phyloP scores from a whole-genome alignment of 2,888 invertebrate species.

The Aethes cnicana region DNA sequence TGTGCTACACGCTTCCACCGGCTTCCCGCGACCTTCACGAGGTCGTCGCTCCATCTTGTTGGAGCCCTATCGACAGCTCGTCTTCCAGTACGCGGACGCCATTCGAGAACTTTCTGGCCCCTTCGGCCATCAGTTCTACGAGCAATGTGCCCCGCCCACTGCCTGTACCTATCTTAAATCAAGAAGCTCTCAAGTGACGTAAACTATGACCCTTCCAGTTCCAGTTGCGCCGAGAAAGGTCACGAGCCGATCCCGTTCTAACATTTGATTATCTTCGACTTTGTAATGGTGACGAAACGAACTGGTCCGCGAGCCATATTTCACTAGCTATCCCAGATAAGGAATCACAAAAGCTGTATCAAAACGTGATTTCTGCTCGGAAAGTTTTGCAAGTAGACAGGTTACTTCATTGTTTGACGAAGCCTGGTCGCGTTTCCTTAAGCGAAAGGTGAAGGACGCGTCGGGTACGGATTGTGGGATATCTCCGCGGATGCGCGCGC shows the following conservation, averaged over 20 bases:
- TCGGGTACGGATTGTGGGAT: conserved; percentile 53
- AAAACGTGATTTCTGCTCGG: conserved; percentile 58
- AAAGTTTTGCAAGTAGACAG: conserved; percentile 68
- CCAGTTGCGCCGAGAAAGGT: conserved; percentile 27
- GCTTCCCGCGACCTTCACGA: no score
- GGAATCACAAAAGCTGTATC: conserved; percentile 68
- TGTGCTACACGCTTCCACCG: no score
- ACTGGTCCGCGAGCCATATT: conserved; percentile 68
- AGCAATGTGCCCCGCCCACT: no score
- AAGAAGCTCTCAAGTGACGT: conserved; percentile 24
- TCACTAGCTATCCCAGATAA: conserved; percentile 67
- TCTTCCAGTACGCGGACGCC: no score
- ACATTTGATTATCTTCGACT: conserved; percentile 64
- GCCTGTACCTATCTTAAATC: conserved; percentile 17
- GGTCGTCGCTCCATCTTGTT: no score
- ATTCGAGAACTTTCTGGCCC: no score
- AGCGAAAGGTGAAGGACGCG: conserved; percentile 72
- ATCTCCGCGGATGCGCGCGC: conserved; percentile 37
- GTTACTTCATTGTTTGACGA: conserved; percentile 59
- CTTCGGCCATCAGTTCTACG: no score
- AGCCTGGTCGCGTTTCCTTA: conserved; percentile 60
- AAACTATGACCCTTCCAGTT: conserved; percentile 29
- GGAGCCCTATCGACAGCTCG: no score
- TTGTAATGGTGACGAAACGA: conserved; percentile 58
- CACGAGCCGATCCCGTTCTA: conserved; percentile 46